Conservation (phyloP, 2,113 vertebrate genomes). For the Python bivittatus region DNA sequence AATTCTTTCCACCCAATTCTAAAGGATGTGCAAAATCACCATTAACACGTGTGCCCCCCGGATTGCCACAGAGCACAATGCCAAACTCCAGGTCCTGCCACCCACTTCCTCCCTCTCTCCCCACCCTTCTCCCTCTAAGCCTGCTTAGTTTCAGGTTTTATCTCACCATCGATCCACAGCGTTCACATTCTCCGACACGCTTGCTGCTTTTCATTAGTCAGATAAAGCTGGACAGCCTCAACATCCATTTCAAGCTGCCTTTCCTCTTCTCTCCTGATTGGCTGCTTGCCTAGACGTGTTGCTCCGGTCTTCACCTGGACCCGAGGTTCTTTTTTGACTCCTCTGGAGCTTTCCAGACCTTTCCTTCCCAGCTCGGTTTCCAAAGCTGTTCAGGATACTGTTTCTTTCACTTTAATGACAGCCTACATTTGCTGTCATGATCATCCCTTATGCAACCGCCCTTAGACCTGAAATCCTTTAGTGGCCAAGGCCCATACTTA, state of each 20-base stretch:
- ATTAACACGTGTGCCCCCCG: background rate
- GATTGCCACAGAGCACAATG: background rate
- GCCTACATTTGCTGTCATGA: background rate
- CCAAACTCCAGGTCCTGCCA: conserved; percentile 8
- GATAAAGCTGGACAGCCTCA: conserved; percentile 51
- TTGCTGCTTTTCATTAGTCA: conserved; percentile 70
- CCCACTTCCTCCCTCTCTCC: conserved; percentile 23
- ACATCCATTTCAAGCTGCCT: conserved; percentile 26
- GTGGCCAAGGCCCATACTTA: background rate
- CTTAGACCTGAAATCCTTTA: background rate
- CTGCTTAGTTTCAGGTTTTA: conserved; percentile 59
- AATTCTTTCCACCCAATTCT: background rate
- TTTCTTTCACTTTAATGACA: background rate
- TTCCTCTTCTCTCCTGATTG: background rate
- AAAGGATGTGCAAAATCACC: background rate
- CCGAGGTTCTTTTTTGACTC: background rate
- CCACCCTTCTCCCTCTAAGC: background rate
- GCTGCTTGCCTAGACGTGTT: background rate
- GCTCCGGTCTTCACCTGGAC: background rate
- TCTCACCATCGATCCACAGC: conserved; percentile 68
- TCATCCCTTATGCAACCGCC: background rate
- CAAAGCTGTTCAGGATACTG: background rate
- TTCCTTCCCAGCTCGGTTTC: background rate
- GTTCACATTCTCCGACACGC: conserved; percentile 63
- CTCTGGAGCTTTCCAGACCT: background rate